These are phyloP conservation scores for Onthophagus taurus DNA, from an alignment of 1,140 invertebrate genomes.

Conservation along the genomic window DNA sequence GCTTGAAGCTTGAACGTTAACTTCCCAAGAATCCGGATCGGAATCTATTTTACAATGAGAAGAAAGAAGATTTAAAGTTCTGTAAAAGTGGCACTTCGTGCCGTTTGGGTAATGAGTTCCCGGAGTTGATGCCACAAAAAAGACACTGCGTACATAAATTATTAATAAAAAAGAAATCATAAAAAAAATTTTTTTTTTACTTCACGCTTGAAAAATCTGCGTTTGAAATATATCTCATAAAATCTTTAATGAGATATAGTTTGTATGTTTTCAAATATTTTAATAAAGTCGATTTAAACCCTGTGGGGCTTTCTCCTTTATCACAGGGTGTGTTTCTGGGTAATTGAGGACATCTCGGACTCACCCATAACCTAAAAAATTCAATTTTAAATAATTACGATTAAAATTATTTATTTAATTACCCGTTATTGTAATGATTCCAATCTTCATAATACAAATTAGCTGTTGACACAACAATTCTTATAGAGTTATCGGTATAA, in stretches of 20 bases:
- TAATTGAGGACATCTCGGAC: conserved; percentile 61
- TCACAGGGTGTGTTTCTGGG: conserved; percentile 41
- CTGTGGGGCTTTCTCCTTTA: conserved; percentile 70
- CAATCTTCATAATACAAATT: conserved; percentile 88
- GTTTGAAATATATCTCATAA: no score
- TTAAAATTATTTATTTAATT: no score
- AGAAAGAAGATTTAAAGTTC: conserved; percentile 53
- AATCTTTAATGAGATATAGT: no score
- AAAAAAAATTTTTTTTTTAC: no score
- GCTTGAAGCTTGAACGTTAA: conserved; percentile 82
- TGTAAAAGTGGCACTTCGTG: conserved; percentile 61
- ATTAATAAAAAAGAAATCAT: background rate
- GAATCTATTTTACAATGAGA: conserved; percentile 51
- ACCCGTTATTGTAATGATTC: conserved; percentile 91
- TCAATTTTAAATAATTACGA: no score
- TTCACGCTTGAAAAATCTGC: no score
- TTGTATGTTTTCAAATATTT: conserved; percentile 69
- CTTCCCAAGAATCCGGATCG: conserved; percentile 49
- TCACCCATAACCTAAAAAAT: conserved; percentile 77
- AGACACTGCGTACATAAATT: conserved; percentile 61
- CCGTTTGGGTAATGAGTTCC: conserved; percentile 58
- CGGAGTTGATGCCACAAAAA: conserved; percentile 75
- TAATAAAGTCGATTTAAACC: conserved; percentile 76
- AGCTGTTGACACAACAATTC: conserved; percentile 84
- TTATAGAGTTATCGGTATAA: conserved; percentile 69